Evolutionary conservation across 2,888 invertebrate species (phyloP).

Genomic region (Pammene fasciana): DNA sequence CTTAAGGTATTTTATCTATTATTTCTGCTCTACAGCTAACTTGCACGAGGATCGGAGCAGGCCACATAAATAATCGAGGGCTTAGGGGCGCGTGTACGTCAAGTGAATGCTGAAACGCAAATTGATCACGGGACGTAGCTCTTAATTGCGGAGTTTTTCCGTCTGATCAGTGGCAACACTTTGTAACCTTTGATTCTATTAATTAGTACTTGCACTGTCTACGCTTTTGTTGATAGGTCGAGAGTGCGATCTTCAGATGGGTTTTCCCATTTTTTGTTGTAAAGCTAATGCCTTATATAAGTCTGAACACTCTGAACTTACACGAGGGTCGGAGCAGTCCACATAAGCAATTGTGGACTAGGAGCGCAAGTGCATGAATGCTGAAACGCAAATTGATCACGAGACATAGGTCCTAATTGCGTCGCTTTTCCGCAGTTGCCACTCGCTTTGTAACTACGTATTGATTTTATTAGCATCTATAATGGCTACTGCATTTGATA

Average conservation of each 20-base stretch:
- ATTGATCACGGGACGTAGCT: slow-evolving; percentile 67
- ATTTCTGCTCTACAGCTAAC: too few species aligned
- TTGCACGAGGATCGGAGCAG: slow-evolving; percentile 60
- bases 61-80: slow-evolving; percentile 77
- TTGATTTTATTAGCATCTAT: too few species aligned
- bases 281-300: not conserved
- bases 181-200: slow-evolving; percentile 30
- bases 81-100: slow-evolving; percentile 60
- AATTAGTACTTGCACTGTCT: not conserved
- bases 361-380: too few species aligned
- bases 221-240: not conserved
- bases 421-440: too few species aligned
- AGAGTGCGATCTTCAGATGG: not conserved
- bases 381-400: too few species aligned
- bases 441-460: too few species aligned
- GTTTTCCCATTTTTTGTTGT: not conserved
- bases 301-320: not conserved
- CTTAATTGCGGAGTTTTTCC: slow-evolving; percentile 53
- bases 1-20: not conserved
- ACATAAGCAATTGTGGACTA: too few species aligned
- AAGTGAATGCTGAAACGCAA: slow-evolving; percentile 62
- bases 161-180: slow-evolving; percentile 13
- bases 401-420: too few species aligned
- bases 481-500: too few species aligned
- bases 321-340: too few species aligned